Base-by-base conservation (phyloP, 2,797 vertebrate genomes). In the Propithecus perrieri region DNA sequence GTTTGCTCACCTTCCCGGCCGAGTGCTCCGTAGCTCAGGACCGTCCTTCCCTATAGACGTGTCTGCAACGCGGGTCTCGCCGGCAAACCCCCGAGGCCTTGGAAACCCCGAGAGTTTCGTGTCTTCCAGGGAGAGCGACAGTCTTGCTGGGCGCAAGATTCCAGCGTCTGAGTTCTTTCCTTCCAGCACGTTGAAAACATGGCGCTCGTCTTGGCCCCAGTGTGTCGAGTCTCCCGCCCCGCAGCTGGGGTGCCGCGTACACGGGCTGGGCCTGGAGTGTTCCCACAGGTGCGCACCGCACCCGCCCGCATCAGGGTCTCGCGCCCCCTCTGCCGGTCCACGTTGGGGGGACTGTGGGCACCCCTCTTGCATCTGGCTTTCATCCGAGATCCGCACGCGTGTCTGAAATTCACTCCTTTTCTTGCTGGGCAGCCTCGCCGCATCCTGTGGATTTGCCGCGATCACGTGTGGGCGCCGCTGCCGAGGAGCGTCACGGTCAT, bases 21-120 rank as follows among this genome's bases (percentile, higher is more conserved):
- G 9, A 20, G n/a, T 0, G 20, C 59, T 63, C 2, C 1, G 67
- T 5, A 24, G 9, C 67, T 38, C 67, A 38, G 67, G n/a, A 38
- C 67, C 61, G 11, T 14, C 24, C 74, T 55, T 74, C 26, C 41
- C 71, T 6, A 17, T 6, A 17, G 71, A 59, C 3, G 11, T 0
- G 5, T 2, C 7, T 6, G 7, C 78, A 6, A 4, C 17, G 0
- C 0, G 18, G 18, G 20, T 57, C 35, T 81, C 46, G 8, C 41
- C 0, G 0, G 11, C 9, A 30, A 59, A 2, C 41, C n/a, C 26
- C n/a, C 0, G 2, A 13, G 67, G 67, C 35, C 38, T 20, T 0
- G 2, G 11, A 4, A 48, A 2, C 22, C 35, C 0, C 0, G 9
- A 26, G 0, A 1, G 26, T 48, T 57, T 10, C 1, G 41, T 1